Base-by-base conservation (phyloP, 2,888 invertebrate genomes). In the Monopis laevigella region DNA sequence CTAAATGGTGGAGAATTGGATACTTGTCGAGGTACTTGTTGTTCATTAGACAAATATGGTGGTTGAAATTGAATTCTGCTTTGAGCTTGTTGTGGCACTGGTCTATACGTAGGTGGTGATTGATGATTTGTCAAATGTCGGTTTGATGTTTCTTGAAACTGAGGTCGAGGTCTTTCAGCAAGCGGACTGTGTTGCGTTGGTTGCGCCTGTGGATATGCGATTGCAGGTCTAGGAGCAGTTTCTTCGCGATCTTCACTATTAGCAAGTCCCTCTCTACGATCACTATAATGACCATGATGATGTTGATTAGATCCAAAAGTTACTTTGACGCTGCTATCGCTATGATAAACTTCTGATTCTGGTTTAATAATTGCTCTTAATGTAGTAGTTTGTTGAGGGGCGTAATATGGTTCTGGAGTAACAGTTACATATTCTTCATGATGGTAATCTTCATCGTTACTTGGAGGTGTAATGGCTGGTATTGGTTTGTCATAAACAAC, bases 311-410 rank as follows among this genome's bases (percentile, higher is more conserved):
- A 86, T 1, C 92, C 92, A 53, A 93, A 93, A 4, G 92, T 92
- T 1, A 93, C 88, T 56, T 88, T 89, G 2, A 93, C 88, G 39
- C 90, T 91, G 50, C 89, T 89, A 46, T 89, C 86, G 46, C 89
- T 89, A 53, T 93, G 92, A 53, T 89, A 93, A 10, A 86, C 83
- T 67, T 93, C 92, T 2, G 93, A 93, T 54, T 93, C 93, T 0
- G 93, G 93, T 52, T 90, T 88, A 40, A 94, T 93, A 27, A 94
- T 88, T 1, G 93, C 89, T 56, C 93, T 82, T 40, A 93, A 65
- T 1, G 93, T 93, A 0, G 94, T 94, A 0, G 89, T 87, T 44
- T 86, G 86, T 36, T 85, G 84, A 2, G 86, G 78, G 1, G 84
- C 63, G 39, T 80, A 75, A 13, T 55, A 47, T 3, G 80, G 75